These are phyloP conservation scores for Trichacis sp. DNA, from an alignment of 2,888 invertebrate genomes.

Conservation along the genomic window DNA sequence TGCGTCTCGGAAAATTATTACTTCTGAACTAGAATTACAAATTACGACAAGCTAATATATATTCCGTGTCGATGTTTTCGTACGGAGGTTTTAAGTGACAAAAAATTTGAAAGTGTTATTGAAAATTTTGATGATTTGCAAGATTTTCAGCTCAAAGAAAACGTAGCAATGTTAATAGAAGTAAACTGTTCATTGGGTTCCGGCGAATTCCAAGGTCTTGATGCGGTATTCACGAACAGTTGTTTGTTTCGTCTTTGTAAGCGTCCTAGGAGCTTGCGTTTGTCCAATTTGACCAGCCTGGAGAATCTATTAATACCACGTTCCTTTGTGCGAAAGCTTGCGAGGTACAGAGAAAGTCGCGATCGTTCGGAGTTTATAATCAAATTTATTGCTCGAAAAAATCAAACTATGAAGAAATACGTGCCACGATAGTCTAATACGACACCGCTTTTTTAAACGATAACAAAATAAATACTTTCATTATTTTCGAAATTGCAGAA, in stretches of 20 bases:
- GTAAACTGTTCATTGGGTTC: background rate
- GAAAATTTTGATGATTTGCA: background rate
- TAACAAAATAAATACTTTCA: too few relatives aligned
- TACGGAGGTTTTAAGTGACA: too few relatives aligned
- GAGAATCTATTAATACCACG: constrained; percentile 43
- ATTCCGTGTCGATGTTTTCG: too few relatives aligned
- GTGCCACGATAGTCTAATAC: too few relatives aligned
- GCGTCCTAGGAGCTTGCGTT: constrained; percentile 18
- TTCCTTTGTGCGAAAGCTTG: constrained; percentile 22
- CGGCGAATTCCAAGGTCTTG: constrained; percentile 9
- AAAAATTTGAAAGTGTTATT: too few relatives aligned
- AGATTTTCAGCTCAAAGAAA: background rate
- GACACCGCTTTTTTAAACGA: too few relatives aligned
- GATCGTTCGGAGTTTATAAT: constrained; percentile 32
- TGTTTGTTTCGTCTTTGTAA: constrained; percentile 22
- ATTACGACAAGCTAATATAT: too few relatives aligned
- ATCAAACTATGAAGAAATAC: too few relatives aligned
- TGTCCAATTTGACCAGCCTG: constrained; percentile 33
- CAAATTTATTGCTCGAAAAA: too few relatives aligned
- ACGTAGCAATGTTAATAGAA: background rate
- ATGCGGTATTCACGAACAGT: constrained; percentile 13
- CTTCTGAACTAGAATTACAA: too few relatives aligned
- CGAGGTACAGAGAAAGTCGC: constrained; percentile 25
- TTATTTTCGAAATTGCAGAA: too few relatives aligned
- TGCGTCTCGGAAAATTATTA: too few relatives aligned